These are phyloP conservation scores for Pollenia labialis DNA, from an alignment of 2,888 invertebrate species.

Conservation along the genomic window DNA sequence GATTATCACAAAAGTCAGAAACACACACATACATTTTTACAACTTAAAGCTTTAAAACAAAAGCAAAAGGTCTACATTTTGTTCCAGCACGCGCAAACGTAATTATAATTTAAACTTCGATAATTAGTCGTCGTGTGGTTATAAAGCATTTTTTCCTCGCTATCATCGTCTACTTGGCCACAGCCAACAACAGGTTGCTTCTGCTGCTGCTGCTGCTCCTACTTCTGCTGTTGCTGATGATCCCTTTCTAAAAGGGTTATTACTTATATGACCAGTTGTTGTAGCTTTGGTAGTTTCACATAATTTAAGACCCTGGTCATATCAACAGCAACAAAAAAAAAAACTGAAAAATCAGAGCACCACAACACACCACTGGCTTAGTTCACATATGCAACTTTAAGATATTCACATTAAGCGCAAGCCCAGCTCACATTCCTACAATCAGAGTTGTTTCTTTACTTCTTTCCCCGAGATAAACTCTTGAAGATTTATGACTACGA, in stretches of 20 bases:
- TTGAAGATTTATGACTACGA: constrained; percentile 72
- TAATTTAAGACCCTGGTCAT: constrained; percentile 49
- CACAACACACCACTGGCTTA: constrained; percentile 25
- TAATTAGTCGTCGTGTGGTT: constrained; percentile 82
- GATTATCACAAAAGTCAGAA: constrained; percentile 41
- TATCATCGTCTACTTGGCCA: constrained; percentile 50
- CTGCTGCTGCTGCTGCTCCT: not conserved
- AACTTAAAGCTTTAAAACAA: constrained; percentile 38
- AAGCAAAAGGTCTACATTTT: constrained; percentile 61
- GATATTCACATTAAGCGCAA: constrained; percentile 58
- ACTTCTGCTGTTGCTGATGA: constrained; percentile 39
- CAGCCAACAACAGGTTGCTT: constrained; percentile 24
- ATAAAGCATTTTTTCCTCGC: constrained; percentile 77
- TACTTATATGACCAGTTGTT: constrained; percentile 20
- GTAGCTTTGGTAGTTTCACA: constrained; percentile 25
- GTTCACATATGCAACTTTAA: constrained; percentile 54
- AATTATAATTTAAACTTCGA: constrained; percentile 82
- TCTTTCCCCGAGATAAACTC: constrained; percentile 51
- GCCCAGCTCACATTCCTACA: constrained; percentile 55
- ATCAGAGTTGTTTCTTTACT: constrained; percentile 8
- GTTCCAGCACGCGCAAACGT: constrained; percentile 75
- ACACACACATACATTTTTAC: not conserved
- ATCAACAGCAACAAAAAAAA: constrained; percentile 56
- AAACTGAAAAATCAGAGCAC: constrained; percentile 62
- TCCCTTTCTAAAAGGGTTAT: constrained; percentile 54